A percentile compares a stretch with the other conserved stretches of the same genome.
Evolutionary conservation across 2,888 invertebrate species (phyloP).

Genomic region (Sussaba pulchella): DNA sequence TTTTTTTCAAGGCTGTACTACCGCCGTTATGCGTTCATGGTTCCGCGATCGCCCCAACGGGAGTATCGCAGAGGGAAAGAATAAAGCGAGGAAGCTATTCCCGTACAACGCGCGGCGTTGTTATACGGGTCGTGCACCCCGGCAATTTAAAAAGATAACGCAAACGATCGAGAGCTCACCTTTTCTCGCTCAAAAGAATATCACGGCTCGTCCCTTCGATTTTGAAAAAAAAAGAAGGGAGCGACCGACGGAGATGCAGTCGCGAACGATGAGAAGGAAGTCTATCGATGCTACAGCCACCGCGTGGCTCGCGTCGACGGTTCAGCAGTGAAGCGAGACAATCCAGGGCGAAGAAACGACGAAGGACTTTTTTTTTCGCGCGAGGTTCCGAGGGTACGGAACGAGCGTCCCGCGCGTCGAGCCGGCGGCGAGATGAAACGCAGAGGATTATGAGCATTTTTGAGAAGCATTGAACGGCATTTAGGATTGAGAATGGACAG

Average conservation of each 20-base stretch:
- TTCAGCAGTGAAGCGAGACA: conserved; percentile 61
- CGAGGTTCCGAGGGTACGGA: conserved; percentile 39
- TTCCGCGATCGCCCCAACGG: conserved; percentile 62
- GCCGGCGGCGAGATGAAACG: conserved; percentile 38
- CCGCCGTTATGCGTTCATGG: conserved; percentile 68
- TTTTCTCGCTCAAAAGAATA: conserved; percentile 70
- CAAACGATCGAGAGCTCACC: conserved; percentile 72
- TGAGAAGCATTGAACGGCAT: neutral
- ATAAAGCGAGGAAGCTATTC: conserved; percentile 44
- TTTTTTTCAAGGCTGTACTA: conserved; percentile 34
- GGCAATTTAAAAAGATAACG: conserved; percentile 80
- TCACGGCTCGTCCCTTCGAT: conserved; percentile 61
- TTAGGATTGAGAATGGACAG: conserved; percentile 2
- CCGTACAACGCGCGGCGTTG: conserved; percentile 55
- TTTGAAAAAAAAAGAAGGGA: conserved; percentile 44
- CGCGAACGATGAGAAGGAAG: conserved; percentile 68
- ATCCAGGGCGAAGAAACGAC: conserved; percentile 49
- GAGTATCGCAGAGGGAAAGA: conserved; percentile 52
- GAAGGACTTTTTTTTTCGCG: conserved; percentile 51
- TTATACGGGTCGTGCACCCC: conserved; percentile 38
- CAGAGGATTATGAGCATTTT: conserved; percentile 36
- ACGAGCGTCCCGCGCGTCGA: conserved; percentile 26
- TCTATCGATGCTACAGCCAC: conserved; percentile 76
- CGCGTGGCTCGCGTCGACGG: conserved; percentile 47
- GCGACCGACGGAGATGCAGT: neutral